Base-by-base conservation (phyloP, 2,888 invertebrate genomes). In the Parochlus steinenii region DNA sequence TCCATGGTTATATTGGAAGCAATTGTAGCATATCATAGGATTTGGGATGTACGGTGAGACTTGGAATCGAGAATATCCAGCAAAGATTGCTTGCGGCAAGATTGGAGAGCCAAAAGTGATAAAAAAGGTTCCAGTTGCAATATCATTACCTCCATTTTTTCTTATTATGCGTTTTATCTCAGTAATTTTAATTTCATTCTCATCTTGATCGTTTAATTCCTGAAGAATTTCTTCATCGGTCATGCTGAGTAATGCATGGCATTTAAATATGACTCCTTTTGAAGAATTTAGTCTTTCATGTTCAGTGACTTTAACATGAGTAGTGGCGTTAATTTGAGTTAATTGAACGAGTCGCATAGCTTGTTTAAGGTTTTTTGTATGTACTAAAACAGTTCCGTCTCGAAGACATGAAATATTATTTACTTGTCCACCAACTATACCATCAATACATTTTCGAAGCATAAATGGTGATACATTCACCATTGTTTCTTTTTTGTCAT, bases 101-200 rank as follows among this genome's bases (percentile, higher is more conserved):
- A 11, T 8, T 5, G 6, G 6, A n/a, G 26, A 8, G 6, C 26
- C n/a, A 12, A 26, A 26, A 7, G 26, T 26, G 8, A 26, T 5
- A n/a, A 26, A 26, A 12, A 26, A 26, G 5, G 26, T 26, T 6
- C 26, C 26, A 26, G 26, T 26, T 26, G 26, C 26, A 26, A 26
- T 11, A 5, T 8, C 11, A 11, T n/a, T 12, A 26, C 26, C 26
- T n/a, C 6, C 5, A 8, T 6, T 8, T 26, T n/a, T 26, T 6
- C n/a, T 6, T 5, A 8, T 7, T 6, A 26, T 11, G 8, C 26
- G 6, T 6, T 26, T 8, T 6, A 26, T 11, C 12, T 26, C 26
- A 26, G 26, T 26, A n/a, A 26, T n/a, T n/a, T n/a, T n/a, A n/a
- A n/a, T n/a, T n/a, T n/a, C n/a, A n/a, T n/a, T n/a, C n/a, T n/a